These are phyloP conservation scores for Temnothorax nylanderi DNA, from an alignment of 1,140 invertebrate species.

Conservation along the genomic window DNA sequence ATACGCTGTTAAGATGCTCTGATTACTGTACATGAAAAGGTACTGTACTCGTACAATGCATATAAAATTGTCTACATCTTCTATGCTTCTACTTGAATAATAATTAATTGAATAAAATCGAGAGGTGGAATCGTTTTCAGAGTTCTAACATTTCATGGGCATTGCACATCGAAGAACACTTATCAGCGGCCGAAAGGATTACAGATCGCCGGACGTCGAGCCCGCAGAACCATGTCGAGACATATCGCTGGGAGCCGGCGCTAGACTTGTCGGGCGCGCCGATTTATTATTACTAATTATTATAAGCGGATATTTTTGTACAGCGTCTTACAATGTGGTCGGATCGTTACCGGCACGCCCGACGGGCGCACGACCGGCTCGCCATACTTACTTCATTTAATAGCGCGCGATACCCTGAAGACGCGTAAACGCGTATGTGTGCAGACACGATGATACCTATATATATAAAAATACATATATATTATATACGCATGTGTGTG, in stretches of 20 bases:
- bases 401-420: constrained; percentile 67
- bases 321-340: constrained; percentile 82
- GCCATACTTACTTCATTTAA: constrained; percentile 66
- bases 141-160: not conserved
- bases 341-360: constrained; percentile 78
- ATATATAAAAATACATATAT: not conserved
- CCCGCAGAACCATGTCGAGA: constrained; percentile 81
- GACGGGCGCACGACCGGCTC: constrained; percentile 69
- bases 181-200: constrained; percentile 30
- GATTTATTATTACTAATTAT: constrained; percentile 79
- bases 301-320: constrained; percentile 84
- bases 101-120: not conserved
- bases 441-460: constrained; percentile 9
- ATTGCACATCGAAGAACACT: not conserved
- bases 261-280: constrained; percentile 77
- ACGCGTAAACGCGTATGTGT: not conserved
- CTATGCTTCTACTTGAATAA: not conserved
- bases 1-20: constrained; percentile 3
- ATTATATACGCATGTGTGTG: not conserved
- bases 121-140: not conserved
- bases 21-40: not conserved
- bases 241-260: constrained; percentile 79
- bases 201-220: constrained; percentile 12
- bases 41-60: not conserved
- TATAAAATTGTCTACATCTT: not conserved